phyloP scores from a whole-genome alignment of 92 coral and sea anemone genomes.

The Nematostella vectensis region DNA sequence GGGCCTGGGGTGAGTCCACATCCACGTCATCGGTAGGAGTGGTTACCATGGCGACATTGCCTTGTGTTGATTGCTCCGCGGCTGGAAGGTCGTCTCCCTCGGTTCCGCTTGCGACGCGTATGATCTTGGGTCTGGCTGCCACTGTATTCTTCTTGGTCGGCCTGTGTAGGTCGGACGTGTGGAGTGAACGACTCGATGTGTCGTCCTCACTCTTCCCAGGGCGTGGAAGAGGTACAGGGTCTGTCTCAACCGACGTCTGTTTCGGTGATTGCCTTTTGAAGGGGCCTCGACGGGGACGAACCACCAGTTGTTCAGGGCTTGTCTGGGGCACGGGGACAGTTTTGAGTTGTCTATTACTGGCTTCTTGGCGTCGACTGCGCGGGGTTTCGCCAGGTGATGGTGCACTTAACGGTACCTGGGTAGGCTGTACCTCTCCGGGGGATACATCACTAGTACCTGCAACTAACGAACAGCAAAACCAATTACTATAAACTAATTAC shows the following conservation, averaged over 20 bases:
- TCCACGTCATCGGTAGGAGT: background rate
- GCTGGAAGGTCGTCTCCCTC: background rate
- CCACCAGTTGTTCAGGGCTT: background rate
- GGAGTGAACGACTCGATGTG: conserved; percentile 67
- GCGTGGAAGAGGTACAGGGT: too few relatives aligned
- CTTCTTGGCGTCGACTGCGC: too few relatives aligned
- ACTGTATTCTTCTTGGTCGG: background rate
- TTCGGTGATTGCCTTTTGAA: too few relatives aligned
- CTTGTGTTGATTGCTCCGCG: background rate
- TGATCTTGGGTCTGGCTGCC: background rate
- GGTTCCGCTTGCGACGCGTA: background rate
- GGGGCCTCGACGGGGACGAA: too few relatives aligned
- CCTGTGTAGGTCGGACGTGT: conserved; percentile 54
- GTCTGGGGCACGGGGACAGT: background rate
- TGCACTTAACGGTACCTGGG: background rate
- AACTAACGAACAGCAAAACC: background rate
- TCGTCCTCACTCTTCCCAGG: conserved; percentile 14
- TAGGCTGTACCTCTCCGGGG: background rate
- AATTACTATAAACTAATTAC: too few relatives aligned
- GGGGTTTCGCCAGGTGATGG: too few relatives aligned
- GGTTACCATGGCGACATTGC: background rate
- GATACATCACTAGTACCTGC: background rate
- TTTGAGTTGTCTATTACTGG: background rate
- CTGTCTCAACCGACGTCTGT: too few relatives aligned
- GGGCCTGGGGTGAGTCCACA: conserved; percentile 13